Base-by-base conservation (phyloP, 2,888 invertebrate genomes). In the Andrena bucephala region DNA sequence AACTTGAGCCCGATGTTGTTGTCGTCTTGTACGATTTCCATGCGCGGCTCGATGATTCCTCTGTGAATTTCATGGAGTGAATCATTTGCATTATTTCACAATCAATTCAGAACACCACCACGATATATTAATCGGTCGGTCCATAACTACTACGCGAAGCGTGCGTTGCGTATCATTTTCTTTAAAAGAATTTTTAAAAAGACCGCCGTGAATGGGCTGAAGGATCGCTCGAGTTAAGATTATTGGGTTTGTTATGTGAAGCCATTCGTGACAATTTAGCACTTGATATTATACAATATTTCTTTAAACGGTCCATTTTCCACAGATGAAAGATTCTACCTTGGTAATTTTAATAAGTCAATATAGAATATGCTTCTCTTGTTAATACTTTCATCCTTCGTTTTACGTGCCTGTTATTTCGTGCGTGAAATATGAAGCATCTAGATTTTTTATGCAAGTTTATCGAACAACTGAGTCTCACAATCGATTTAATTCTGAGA, bases 1-100 rank as follows among this genome's bases (percentile, higher is more conserved):
- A 94, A 86, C 95, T 94, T 92, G 94, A 94, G 91, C 94, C 94
- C 89, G 95, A 94, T 85, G 94, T 94, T 77, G 94, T 94, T 89
- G 95, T 94, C 83, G 94, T 94, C 94, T 95, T 95, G 94, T 95
- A 95, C 78, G 95, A 94, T 94, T 95, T 95, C 95, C 95, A 95
- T 91, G 94, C 94, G 88, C 95, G 95, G 93, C 95, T 95, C 87
- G 94, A 94, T 90, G 95, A 94, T 87, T 95, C 94, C 93, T 95
- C 95, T 95, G 95, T 93, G 94, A 94, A 94, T 94, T 94, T 92
- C 90, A 93, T 91, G 85, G 90, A 93, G 91, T 93, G 90, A 91
- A 91, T 90, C 77, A 79, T 85, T 87, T 88, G 78, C 82, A 74
- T 86, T 77, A 84, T 76, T 83, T 63, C 31, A 60, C 20, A 24